These are phyloP conservation scores for Lasioglossum leucozonium DNA, from an alignment of 2,888 invertebrate genomes.

Conservation along the genomic window DNA sequence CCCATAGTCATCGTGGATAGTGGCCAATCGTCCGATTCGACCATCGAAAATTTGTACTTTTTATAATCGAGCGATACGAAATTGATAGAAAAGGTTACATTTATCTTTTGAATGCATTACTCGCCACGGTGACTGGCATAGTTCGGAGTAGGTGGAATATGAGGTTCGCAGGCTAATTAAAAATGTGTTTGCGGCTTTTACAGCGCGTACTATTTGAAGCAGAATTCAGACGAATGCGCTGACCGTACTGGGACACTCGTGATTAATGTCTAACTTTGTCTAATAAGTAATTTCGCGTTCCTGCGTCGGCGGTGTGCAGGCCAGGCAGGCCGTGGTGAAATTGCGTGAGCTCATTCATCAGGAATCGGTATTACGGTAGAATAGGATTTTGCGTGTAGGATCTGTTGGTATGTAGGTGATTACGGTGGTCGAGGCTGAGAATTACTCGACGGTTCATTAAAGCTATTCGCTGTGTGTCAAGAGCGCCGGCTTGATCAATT, in stretches of 20 bases:
- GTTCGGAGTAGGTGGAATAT: not conserved
- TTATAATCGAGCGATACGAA: no score
- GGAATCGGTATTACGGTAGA: conserved; percentile 53
- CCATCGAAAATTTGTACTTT: not conserved
- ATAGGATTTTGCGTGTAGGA: conserved; percentile 45
- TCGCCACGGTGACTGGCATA: no score
- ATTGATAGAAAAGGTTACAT: not conserved
- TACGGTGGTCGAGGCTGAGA: conserved; percentile 12
- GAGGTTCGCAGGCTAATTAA: not conserved
- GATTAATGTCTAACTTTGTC: conserved; percentile 35
- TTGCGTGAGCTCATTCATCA: conserved; percentile 55
- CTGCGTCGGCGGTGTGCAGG: conserved; percentile 17
- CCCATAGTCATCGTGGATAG: not conserved
- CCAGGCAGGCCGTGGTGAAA: conserved; percentile 48
- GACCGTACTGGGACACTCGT: not conserved
- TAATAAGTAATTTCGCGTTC: conserved; percentile 46
- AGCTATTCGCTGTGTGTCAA: conserved; percentile 26
- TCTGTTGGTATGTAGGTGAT: conserved; percentile 42
- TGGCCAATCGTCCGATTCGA: not conserved
- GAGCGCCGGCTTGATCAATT: conserved; percentile 43
- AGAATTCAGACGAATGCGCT: not conserved
- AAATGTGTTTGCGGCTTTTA: not conserved
- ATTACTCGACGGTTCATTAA: conserved; percentile 59
- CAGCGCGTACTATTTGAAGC: not conserved
- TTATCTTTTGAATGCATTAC: no score